Evolutionary conservation across 92 coral and sea anemone genomes (phyloP).

Genomic region (Zoanthus solanderi): DNA sequence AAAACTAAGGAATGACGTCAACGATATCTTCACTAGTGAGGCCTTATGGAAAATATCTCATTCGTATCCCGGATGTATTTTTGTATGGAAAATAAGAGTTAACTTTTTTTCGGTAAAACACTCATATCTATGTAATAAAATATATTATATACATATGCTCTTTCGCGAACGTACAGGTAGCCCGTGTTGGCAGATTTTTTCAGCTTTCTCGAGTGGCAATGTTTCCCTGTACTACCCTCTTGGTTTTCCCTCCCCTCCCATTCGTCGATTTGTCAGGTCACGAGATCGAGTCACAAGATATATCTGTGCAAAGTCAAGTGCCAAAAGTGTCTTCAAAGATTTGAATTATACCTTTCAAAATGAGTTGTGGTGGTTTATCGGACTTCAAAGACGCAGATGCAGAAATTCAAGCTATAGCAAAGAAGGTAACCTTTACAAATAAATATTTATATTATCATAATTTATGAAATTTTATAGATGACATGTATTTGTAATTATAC

Average conservation of each 20-base stretch:
- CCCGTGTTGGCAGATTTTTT: too few relatives aligned
- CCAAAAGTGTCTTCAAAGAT: background rate
- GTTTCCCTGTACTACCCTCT: background rate
- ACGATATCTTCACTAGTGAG: too few relatives aligned
- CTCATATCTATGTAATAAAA: too few relatives aligned
- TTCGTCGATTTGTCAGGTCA: background rate
- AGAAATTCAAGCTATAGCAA: slow-evolving; percentile 8
- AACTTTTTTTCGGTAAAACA: too few relatives aligned
- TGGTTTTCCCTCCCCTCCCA: slow-evolving; percentile 13
- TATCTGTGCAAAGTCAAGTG: background rate
- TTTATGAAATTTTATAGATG: background rate
- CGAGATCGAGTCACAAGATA: slow-evolving; percentile 1
- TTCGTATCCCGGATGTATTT: too few relatives aligned
- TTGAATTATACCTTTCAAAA: background rate
- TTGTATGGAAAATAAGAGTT: too few relatives aligned
- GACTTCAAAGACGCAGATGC: background rate
- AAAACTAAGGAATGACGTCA: too few relatives aligned
- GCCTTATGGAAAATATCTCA: too few relatives aligned
- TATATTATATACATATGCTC: too few relatives aligned
- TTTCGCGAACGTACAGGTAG: too few relatives aligned
- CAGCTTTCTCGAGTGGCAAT: too few relatives aligned
- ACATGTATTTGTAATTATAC: too few relatives aligned
- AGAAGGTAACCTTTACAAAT: background rate
- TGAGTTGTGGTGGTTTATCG: slow-evolving; percentile 24
- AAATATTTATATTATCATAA: background rate